phyloP scores from a whole-genome alignment of 2,888 invertebrate genomes.

The Crioceris asparagi region DNA sequence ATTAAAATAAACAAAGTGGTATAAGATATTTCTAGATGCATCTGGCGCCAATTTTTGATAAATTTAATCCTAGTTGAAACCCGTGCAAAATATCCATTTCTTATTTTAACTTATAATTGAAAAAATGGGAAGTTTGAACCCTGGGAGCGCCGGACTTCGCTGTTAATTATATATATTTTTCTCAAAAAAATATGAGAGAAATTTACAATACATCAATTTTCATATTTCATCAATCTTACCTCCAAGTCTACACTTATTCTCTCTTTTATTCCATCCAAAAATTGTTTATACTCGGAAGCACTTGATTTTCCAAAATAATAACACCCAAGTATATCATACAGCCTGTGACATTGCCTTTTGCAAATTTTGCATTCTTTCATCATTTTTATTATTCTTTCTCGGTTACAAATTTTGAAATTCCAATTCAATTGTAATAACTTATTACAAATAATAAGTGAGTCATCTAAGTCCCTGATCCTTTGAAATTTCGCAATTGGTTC shows the following conservation, averaged over 20 bases:
- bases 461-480: conserved; percentile 61
- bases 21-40: too few species aligned
- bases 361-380: conserved; percentile 23
- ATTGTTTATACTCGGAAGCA: conserved; percentile 17
- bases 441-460: conserved; percentile 20
- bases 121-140: too few species aligned
- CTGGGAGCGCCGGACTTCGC: too few species aligned
- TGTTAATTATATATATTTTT: too few species aligned
- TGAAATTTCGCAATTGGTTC: conserved; percentile 89
- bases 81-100: too few species aligned
- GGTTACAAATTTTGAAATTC: conserved; percentile 9
- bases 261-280: conserved; percentile 19
- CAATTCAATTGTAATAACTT: conserved; percentile 14
- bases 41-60: too few species aligned
- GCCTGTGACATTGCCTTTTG: conserved; percentile 22
- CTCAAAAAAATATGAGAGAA: neutral
- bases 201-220: conserved; percentile 2
- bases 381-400: conserved; percentile 19
- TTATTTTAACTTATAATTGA: too few species aligned
- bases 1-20: too few species aligned
- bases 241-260: conserved; percentile 19
- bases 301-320: too few species aligned
- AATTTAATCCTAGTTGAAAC: too few species aligned
- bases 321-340: conserved; percentile 26
- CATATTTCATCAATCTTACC: conserved; percentile 13